Percentiles rank a stretch among this genome's conserved stretches.
Evolutionary conservation across 2,113 vertebrate genomes (phyloP).

Genomic region (Equus quagga): DNA sequence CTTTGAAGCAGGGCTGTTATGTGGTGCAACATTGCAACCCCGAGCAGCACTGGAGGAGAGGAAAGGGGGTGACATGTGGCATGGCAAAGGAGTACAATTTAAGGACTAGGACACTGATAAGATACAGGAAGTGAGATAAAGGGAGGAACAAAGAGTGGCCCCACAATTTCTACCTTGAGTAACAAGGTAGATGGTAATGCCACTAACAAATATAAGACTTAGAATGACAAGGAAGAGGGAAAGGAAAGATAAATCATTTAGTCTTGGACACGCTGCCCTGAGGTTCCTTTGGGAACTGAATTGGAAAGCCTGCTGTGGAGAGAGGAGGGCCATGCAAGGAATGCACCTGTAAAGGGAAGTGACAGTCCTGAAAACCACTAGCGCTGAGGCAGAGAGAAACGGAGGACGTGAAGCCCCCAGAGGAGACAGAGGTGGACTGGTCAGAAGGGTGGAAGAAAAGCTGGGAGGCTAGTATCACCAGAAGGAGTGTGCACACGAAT

Average conservation of each 20-base stretch:
- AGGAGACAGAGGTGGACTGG: neutral
- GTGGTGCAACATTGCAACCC: neutral
- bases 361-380: neutral
- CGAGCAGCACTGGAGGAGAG: neutral
- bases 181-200: neutral
- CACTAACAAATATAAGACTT: neutral
- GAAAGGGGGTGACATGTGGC: neutral
- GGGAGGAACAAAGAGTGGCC: neutral
- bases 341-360: neutral
- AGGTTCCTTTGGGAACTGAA: neutral
- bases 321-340: neutral
- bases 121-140: neutral
- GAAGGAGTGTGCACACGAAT: neutral
- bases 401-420: neutral
- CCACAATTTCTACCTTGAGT: neutral
- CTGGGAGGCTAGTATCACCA: neutral
- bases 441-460: neutral
- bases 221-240: neutral
- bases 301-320: neutral
- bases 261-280: neutral
- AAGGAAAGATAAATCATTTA: neutral
- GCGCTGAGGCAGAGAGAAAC: neutral
- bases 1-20: neutral
- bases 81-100: neutral
- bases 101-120: neutral